Evolutionary conservation across 2,113 vertebrate species (phyloP), one percentile per base, ranked within the genome.

Genomic region (Brachyhypopomus gauderio): DNA sequence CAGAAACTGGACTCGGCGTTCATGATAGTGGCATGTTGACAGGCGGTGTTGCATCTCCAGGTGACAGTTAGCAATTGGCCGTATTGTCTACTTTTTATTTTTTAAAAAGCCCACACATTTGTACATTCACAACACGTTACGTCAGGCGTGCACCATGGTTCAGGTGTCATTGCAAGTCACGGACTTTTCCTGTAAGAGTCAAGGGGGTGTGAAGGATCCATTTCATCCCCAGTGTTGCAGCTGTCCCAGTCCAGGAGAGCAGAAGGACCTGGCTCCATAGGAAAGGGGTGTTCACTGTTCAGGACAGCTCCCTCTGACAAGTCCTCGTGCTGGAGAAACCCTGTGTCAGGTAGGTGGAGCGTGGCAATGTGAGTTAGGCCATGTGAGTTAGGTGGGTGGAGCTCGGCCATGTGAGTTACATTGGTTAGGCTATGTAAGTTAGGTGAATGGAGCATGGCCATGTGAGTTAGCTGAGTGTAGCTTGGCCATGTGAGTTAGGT

Each of bases 81-180:
- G n/a, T 70, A 70, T 41, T 70, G 34, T 9, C 2, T 60, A 7
- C 58, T 12, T 63, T 23, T 63, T 22, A 11, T 63, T 52, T 52
- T 14, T 12, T 14, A 45, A 45, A 45, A 52, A 23, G 8, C 30
- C 30, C 9, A 63, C n/a, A 25, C 23, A n/a, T 70, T 22, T 60
- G 20, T 60, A 59, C 45, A 78, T 52, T 20, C 45, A 62, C 58
- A 76, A 48, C 16, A 17, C 58, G 22, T 69, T 69, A 69, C 58
- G 16, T n/a, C 22, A 22, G 2, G 58, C n/a, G 5, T n/a, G 19
- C n/a, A 22, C 4, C n/a, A n/a, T 2, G 58, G 5, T 45, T 2
- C 1, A 72, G 48, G 1, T n/a, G 38, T 41, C 19, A 12, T 20
- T 22, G n/a, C 4, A 23, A 25, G 3, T 63, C n/a, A 22, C 20